Evolutionary conservation across 2,797 vertebrate species (phyloP).

Genomic region (Dromococcyx pavoninus): DNA sequence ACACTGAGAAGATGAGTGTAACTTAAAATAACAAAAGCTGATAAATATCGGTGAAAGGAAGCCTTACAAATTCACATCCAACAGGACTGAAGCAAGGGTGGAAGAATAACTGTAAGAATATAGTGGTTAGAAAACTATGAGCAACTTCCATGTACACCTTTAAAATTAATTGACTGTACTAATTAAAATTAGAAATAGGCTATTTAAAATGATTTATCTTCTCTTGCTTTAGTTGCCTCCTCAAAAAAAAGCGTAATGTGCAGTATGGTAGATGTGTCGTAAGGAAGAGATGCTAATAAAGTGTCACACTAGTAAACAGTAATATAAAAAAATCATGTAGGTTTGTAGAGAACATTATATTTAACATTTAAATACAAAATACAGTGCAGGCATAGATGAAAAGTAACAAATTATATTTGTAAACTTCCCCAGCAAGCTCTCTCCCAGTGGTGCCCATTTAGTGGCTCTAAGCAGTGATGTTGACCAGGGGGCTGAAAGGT

Average conservation of each 20-base stretch:
- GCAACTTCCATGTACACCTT: neutral
- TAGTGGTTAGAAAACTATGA: neutral
- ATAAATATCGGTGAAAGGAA: neutral
- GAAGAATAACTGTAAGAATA: neutral
- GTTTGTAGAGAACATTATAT: neutral
- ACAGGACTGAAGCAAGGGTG: neutral
- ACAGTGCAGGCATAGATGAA: neutral
- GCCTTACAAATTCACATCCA: neutral
- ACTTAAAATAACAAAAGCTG: neutral
- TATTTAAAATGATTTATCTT: conserved; percentile 42
- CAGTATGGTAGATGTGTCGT: neutral
- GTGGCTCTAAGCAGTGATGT: neutral
- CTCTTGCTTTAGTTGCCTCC: neutral
- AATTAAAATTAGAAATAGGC: conserved; percentile 49
- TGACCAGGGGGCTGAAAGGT: neutral
- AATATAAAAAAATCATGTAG: neutral
- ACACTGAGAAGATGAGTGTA: neutral
- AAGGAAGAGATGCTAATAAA: conserved; percentile 36
- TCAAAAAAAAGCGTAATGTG: neutral
- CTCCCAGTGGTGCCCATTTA: neutral
- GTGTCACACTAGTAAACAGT: conserved; percentile 14
- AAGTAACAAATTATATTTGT: neutral
- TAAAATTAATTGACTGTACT: conserved; percentile 38
- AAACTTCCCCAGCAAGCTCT: neutral
- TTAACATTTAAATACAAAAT: neutral